A percentile compares a stretch with the other conserved stretches of the same genome.
phyloP scores from a whole-genome alignment of 2,113 vertebrate species.

The Rhizomys pruinosus region DNA sequence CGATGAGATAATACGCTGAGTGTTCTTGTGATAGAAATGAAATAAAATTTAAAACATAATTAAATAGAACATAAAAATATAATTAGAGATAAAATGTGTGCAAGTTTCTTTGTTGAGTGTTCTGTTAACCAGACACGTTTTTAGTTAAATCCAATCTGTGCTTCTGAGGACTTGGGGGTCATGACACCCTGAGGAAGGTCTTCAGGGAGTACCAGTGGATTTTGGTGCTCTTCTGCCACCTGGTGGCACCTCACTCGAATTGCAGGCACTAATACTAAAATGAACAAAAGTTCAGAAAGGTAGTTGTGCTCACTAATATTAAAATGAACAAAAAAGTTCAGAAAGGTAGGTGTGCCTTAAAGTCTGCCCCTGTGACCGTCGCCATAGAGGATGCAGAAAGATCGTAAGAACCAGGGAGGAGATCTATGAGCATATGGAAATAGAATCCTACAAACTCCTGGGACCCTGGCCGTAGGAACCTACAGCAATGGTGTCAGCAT shows the following conservation, averaged over 20 bases:
- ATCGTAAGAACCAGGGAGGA: too few relatives aligned
- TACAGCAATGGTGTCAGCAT: too few relatives aligned
- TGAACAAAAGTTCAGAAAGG: neutral
- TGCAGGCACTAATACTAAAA: slow-evolving; percentile 56
- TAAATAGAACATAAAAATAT: neutral
- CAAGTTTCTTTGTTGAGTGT: neutral
- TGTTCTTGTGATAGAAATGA: slow-evolving; percentile 34
- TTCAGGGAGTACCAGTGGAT: neutral
- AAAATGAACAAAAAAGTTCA: too few relatives aligned
- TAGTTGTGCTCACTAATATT: too few relatives aligned
- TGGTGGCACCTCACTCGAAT: slow-evolving; percentile 44
- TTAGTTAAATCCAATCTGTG: neutral
- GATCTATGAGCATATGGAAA: too few relatives aligned
- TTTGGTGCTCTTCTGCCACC: slow-evolving; percentile 2
- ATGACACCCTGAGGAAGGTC: neutral
- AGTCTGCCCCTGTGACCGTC: too few relatives aligned
- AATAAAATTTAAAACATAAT: slow-evolving; percentile 31
- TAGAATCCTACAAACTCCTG: too few relatives aligned
- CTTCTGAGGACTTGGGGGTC: slow-evolving; percentile 23
- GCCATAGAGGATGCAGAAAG: too few relatives aligned
- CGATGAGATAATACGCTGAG: neutral
- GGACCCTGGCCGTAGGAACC: too few relatives aligned
- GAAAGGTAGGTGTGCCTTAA: too few relatives aligned
- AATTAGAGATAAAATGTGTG: slow-evolving; percentile 18
- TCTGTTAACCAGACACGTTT: slow-evolving; percentile 31